Percentiles rank a stretch among this genome's conserved stretches.
These are phyloP conservation scores for Ataeniobius toweri DNA, from an alignment of 2,797 vertebrate species.

Conservation along the genomic window DNA sequence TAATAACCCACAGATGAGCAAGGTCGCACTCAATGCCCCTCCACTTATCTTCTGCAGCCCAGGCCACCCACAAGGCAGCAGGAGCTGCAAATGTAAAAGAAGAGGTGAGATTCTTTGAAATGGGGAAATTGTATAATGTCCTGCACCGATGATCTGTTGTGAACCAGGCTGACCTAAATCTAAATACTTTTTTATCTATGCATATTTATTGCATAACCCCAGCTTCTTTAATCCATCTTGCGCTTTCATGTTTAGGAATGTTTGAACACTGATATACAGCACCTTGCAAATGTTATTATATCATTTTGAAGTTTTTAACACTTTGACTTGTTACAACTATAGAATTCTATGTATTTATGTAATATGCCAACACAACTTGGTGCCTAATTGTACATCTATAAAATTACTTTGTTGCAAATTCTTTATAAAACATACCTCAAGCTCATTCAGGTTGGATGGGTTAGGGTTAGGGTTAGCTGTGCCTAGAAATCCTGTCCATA, in stretches of 20 bases:
- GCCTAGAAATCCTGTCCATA: no score
- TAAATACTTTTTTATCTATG: not conserved
- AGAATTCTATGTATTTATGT: not conserved
- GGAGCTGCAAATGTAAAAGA: not conserved
- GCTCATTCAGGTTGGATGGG: not conserved
- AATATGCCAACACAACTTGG: not conserved
- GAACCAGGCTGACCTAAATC: conserved; percentile 18
- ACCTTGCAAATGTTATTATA: not conserved
- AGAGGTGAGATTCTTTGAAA: not conserved
- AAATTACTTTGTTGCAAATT: not conserved
- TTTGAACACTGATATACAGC: not conserved
- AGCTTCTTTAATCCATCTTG: not conserved
- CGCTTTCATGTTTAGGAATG: not conserved
- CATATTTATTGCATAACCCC: conserved; percentile 2
- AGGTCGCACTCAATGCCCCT: conserved; percentile 38
- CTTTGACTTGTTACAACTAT: not conserved
- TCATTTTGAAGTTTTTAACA: not conserved
- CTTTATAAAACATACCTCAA: not conserved
- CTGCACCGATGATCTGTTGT: conserved; percentile 32
- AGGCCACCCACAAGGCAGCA: conserved; percentile 35
- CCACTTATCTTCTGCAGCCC: conserved; percentile 42
- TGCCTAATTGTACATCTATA: not conserved
- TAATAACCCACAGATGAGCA: conserved; percentile 43
- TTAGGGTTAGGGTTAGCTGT: no score
- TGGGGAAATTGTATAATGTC: conserved; percentile 14